These are phyloP conservation scores for Drosophila borealis DNA, from an alignment of 2,888 invertebrate species.

Conservation along the genomic window DNA sequence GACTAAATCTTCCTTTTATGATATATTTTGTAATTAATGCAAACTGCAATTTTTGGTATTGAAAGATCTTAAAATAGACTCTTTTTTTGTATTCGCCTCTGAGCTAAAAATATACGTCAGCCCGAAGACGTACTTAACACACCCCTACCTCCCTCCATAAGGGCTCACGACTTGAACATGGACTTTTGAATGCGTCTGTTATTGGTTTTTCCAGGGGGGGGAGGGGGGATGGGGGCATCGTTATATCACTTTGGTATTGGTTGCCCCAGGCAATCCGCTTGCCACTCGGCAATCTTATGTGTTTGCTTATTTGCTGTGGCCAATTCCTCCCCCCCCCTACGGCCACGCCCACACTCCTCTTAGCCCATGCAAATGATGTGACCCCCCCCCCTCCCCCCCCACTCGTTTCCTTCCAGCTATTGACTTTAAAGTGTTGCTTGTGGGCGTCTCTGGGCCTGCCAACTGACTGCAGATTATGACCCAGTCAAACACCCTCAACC, in stretches of 20 bases:
- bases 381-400: slow-evolving; percentile 18
- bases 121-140: not conserved
- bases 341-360: not conserved
- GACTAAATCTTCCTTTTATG: not conserved
- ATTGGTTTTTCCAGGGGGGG: slow-evolving; percentile 41
- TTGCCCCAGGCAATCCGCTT: slow-evolving; percentile 60
- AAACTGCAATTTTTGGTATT: slow-evolving; percentile 16
- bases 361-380: slow-evolving; percentile 61
- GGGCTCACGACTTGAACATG: slow-evolving; percentile 9
- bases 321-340: not conserved
- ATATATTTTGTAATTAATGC: not conserved
- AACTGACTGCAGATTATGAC: slow-evolving; percentile 43
- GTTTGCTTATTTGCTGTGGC: slow-evolving; percentile 54
- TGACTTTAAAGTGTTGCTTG: slow-evolving; percentile 68
- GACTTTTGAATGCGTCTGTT: slow-evolving; percentile 35
- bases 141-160: not conserved
- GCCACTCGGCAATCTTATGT: slow-evolving; percentile 42
- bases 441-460: slow-evolving; percentile 43
- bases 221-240: not conserved
- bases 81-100: slow-evolving; percentile 2
- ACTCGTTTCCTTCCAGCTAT: slow-evolving; percentile 49
- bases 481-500: not conserved
- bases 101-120: slow-evolving; percentile 36
- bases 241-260: slow-evolving; percentile 35
- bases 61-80: slow-evolving; percentile 36